A percentile compares a stretch with the other conserved stretches of the same genome.
These are phyloP conservation scores for Chinchilla lanigera DNA, from an alignment of 2,113 vertebrate species.

Conservation along the genomic window DNA sequence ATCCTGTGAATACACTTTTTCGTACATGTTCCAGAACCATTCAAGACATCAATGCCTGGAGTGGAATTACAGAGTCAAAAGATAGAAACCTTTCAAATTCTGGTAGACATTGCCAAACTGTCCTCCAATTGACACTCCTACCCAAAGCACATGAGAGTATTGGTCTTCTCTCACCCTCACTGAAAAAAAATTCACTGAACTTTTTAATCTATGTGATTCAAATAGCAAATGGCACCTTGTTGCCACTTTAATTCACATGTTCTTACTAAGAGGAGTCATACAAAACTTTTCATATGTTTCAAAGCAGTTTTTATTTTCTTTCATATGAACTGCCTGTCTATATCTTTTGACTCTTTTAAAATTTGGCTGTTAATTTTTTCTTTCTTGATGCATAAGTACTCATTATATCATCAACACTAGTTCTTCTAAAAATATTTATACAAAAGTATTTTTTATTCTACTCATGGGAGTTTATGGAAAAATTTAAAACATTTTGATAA, in stretches of 20 bases:
- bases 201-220: background rate
- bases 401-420: background rate
- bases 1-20: background rate
- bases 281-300: background rate
- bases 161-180: background rate
- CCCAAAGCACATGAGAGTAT: background rate
- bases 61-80: background rate
- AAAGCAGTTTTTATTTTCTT: background rate
- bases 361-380: constrained; percentile 7
- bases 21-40: background rate
- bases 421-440: background rate
- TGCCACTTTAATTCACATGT: background rate
- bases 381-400: background rate
- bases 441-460: background rate
- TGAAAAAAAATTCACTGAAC: background rate
- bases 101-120: background rate
- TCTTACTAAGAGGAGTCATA: background rate
- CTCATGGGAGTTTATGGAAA: background rate
- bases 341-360: background rate
- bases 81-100: background rate
- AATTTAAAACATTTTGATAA: background rate
- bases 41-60: background rate
- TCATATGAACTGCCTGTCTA: background rate
- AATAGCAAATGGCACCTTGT: background rate
- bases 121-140: background rate